Percentiles rank a stretch among this genome's conserved stretches.
These are phyloP conservation scores for Megalonaias nervosa DNA, from an alignment of 1,140 invertebrate genomes.

Conservation along the genomic window DNA sequence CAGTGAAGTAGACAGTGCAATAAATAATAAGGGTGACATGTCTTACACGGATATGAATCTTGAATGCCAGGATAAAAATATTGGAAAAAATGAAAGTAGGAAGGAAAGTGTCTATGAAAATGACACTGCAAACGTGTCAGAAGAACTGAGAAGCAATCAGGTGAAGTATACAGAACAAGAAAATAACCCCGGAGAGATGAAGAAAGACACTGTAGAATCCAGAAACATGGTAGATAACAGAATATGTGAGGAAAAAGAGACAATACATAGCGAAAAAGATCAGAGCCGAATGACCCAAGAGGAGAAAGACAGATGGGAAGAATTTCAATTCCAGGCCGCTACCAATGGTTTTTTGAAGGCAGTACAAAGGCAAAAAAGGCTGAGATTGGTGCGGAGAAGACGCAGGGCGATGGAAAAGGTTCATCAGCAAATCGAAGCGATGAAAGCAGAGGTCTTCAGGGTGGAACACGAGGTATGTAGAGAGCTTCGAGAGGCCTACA, in stretches of 20 bases:
- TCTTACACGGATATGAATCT: not conserved
- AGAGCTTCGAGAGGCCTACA: conserved; percentile 13
- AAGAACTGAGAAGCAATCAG: not conserved
- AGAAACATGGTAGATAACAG: not conserved
- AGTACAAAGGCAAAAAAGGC: conserved; percentile 11
- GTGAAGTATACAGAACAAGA: not conserved
- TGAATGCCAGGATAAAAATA: not conserved
- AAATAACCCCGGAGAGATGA: not conserved
- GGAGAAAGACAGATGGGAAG: not conserved
- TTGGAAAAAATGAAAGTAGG: not conserved
- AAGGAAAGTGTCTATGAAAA: not conserved
- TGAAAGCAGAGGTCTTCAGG: conserved; percentile 20
- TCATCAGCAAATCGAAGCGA: not conserved
- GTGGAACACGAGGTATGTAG: conserved; percentile 17
- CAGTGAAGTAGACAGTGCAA: not conserved
- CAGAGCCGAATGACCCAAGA: not conserved
- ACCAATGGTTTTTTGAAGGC: conserved; percentile 12
- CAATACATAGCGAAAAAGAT: too few species aligned
- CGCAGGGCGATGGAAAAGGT: conserved; percentile 14
- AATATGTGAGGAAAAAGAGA: not conserved
- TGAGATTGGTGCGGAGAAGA: conserved; percentile 15
- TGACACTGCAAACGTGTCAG: not conserved
- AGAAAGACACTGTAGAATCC: not conserved
- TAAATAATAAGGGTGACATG: not conserved
- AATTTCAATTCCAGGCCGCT: conserved; percentile 18